phyloP scores from a whole-genome alignment of 2,888 invertebrate species.

The Hirtodrosophila histrioides region DNA sequence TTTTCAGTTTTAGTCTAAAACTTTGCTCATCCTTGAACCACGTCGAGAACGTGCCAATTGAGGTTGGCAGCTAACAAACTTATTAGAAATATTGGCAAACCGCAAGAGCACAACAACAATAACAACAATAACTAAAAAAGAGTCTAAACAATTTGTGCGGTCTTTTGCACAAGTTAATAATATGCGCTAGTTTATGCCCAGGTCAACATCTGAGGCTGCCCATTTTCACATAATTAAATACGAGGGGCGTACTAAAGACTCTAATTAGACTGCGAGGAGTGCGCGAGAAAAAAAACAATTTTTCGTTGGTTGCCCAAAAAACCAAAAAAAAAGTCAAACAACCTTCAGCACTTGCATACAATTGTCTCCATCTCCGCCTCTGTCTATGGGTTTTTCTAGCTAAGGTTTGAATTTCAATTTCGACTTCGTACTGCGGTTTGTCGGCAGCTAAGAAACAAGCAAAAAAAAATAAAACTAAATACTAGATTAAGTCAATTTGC shows the following conservation, averaged over 20 bases:
- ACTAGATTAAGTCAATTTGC: slow-evolving; percentile 79
- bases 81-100: slow-evolving; percentile 69
- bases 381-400: slow-evolving; percentile 21
- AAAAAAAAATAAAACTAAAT: slow-evolving; percentile 60
- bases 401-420: slow-evolving; percentile 36
- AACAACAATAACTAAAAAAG: slow-evolving; percentile 9
- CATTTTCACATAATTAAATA: slow-evolving; percentile 71
- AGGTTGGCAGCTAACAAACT: slow-evolving; percentile 58
- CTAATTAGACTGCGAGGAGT: slow-evolving; percentile 65
- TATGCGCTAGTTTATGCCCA: slow-evolving; percentile 52
- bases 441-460: slow-evolving; percentile 28
- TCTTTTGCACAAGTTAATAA: slow-evolving; percentile 41
- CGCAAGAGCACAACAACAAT: slow-evolving; percentile 42
- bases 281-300: slow-evolving; percentile 44
- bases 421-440: slow-evolving; percentile 48
- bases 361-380: slow-evolving; percentile 55
- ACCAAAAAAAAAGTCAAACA: slow-evolving; percentile 33
- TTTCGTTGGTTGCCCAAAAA: slow-evolving; percentile 26
- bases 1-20: slow-evolving; percentile 27
- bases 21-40: slow-evolving; percentile 65
- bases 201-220: slow-evolving; percentile 40
- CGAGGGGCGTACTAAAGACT: slow-evolving; percentile 72
- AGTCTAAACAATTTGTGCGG: slow-evolving; percentile 32
- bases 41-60: slow-evolving; percentile 75
- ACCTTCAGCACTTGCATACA: slow-evolving; percentile 71